phyloP scores from a whole-genome alignment of 2,113 vertebrate species.

The Sterna hirundo region DNA sequence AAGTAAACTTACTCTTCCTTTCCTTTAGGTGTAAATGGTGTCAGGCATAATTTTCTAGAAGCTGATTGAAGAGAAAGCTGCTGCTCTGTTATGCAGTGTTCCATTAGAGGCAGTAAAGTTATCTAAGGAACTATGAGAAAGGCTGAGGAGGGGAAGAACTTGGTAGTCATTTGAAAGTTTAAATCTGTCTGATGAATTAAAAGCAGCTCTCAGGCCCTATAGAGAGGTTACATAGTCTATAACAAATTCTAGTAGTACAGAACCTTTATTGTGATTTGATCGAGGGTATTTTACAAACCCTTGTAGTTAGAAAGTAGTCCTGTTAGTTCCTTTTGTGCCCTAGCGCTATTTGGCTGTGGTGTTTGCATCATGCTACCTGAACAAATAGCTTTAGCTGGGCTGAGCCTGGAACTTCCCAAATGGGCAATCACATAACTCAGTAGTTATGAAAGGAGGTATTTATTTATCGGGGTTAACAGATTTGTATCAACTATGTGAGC shows the following conservation, averaged over 20 bases:
- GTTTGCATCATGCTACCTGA: background rate
- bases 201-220: background rate
- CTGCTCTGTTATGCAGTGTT: background rate
- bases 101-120: background rate
- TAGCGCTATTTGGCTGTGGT: background rate
- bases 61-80: background rate
- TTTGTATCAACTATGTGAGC: background rate
- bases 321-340: background rate
- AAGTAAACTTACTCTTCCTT: background rate
- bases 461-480: background rate
- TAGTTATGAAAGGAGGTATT: background rate
- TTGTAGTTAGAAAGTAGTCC: background rate
- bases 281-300: background rate
- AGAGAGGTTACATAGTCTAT: background rate
- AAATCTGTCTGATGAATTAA: background rate
- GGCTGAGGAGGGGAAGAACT: background rate
- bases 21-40: background rate
- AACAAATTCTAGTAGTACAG: background rate
- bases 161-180: background rate
- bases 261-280: background rate
- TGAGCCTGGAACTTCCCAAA: background rate
- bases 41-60: background rate
- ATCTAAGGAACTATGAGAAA: background rate
- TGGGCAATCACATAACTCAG: background rate
- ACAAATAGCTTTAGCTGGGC: background rate